These are phyloP conservation scores for Holcopasites calliopsidis DNA, from an alignment of 1,140 invertebrate species.

Conservation along the genomic window DNA sequence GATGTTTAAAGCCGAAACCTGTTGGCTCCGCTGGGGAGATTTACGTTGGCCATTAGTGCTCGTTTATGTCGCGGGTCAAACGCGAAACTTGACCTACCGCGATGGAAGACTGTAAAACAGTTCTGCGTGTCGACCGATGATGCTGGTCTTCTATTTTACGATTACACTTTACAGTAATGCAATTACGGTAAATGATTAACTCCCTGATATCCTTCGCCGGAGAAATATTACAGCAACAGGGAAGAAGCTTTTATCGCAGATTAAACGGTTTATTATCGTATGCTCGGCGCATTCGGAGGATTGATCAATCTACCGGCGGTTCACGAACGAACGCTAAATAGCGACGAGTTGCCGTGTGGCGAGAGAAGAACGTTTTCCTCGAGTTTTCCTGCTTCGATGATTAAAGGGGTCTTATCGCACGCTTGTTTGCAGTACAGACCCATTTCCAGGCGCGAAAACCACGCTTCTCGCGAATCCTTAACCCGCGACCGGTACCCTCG, in stretches of 20 bases:
- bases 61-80: slow-evolving; percentile 25
- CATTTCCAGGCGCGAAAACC: slow-evolving; percentile 51
- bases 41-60: slow-evolving; percentile 36
- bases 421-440: slow-evolving; percentile 16
- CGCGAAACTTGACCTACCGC: neutral
- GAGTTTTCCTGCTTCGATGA: slow-evolving; percentile 30
- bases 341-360: neutral
- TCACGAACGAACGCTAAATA: neutral
- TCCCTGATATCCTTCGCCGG: neutral
- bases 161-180: neutral
- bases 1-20: slow-evolving; percentile 11
- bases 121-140: neutral
- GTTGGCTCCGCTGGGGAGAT: slow-evolving; percentile 34
- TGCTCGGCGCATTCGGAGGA: neutral
- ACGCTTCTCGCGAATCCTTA: slow-evolving; percentile 33
- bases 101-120: too few relatives aligned
- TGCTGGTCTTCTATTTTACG: neutral
- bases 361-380: slow-evolving; percentile 11
- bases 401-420: slow-evolving; percentile 30
- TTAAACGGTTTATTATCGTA: neutral
- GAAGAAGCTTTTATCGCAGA: neutral
- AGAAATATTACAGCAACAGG: neutral
- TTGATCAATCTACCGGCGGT: neutral
- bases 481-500: slow-evolving; percentile 53
- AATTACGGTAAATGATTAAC: neutral